These are phyloP conservation scores for Scyliorhinus canicula DNA, from an alignment of 2,797 vertebrate species.

Conservation along the genomic window DNA sequence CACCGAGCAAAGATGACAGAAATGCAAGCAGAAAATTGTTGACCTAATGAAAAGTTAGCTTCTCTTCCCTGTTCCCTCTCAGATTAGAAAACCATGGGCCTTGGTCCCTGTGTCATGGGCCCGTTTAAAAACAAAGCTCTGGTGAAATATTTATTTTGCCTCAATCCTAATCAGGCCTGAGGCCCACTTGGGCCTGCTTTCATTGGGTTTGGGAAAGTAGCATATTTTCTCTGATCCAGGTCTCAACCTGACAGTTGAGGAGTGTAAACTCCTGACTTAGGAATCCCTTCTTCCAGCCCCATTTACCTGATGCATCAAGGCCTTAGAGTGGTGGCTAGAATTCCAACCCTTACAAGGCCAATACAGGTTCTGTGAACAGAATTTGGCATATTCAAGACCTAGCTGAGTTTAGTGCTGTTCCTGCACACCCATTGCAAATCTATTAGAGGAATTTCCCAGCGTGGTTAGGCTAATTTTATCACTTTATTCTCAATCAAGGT, in stretches of 20 bases:
- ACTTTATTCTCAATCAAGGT: not conserved
- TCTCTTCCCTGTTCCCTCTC: not conserved
- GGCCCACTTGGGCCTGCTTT: not conserved
- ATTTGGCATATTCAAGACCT: not conserved
- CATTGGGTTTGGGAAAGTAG: not conserved
- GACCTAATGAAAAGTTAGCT: not conserved
- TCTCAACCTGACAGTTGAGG: not conserved
- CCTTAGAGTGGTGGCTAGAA: not conserved
- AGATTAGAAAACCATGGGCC: not conserved
- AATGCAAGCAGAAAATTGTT: not conserved
- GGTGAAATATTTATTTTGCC: not conserved
- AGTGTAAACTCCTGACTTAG: not conserved
- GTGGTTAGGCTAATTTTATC: not conserved
- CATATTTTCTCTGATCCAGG: not conserved
- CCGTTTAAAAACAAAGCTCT: not conserved
- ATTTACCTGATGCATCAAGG: not conserved
- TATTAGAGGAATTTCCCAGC: not conserved
- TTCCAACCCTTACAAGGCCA: not conserved
- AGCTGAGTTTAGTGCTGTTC: not conserved
- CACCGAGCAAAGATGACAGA: not conserved
- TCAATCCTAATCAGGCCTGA: not conserved
- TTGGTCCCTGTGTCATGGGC: too few relatives aligned
- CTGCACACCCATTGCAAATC: not conserved
- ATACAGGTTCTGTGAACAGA: too few relatives aligned
- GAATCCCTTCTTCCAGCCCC: not conserved